Evolutionary conservation across 53 echinoderm and acorn worm species (phyloP), one percentile per base, ranked within the genome.

Genomic region (Holothuria leucospilota): DNA sequence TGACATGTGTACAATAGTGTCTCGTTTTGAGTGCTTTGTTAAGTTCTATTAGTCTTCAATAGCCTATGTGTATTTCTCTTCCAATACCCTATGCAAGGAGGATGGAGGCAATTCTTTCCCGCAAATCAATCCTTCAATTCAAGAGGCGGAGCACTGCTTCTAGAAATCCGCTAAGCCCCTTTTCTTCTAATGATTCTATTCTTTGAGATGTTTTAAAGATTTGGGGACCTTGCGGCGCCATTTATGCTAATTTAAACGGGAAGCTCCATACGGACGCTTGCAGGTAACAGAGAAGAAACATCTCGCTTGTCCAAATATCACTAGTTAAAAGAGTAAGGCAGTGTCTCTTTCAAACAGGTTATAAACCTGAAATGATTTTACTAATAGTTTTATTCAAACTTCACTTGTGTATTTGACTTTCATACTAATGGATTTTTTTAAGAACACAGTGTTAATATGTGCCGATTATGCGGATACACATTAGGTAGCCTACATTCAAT

Each of bases 141-240:
- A 51, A 53, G 79, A 78, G 79, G 79, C 56, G 79, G 79, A 26
- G 79, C 79, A 78, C 58, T 78, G 60, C 56, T 78, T 78, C 79
- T 78, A 10, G 27, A 78, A 78, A 78, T 59, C 79, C 79, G 79
- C 30, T 78, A 78, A 78, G 51, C 49, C 79, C 60, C 30, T 78
- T 30, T 78, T 30, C 79, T 52, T 59, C 59, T 59, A 78, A 59
- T 78, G 49, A 78, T 59, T 59, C 79, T 59, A 13, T 59, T 78
- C 79, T 59, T 78, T 28, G 13, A 23, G 29, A 27, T 56, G 18
- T 59, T 78, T 23, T 59, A 53, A 59, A 23, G 79, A 78, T 27
- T 56, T 59, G 79, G 29, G 79, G 79, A 78, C 79, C 79, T 59
- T 28, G 72, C 60, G 79, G 79, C 79, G 79, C 79, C 79, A 56